phyloP scores from a whole-genome alignment of 2,888 invertebrate genomes.

The Chromoteleia sp. region DNA sequence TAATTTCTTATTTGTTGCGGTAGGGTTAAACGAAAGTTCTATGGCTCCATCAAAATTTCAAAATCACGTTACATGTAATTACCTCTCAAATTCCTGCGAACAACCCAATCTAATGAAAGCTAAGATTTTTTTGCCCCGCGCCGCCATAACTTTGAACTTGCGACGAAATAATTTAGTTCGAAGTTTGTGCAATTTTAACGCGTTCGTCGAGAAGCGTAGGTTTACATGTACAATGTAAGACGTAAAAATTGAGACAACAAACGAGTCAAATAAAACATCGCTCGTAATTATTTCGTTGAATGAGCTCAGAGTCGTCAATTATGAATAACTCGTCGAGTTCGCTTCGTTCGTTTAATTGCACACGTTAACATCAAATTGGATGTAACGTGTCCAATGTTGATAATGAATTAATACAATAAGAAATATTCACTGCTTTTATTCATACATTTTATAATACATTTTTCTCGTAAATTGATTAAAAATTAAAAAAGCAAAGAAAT shows the following conservation, averaged over 20 bases:
- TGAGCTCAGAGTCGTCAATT: not conserved
- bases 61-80: slow-evolving; percentile 20
- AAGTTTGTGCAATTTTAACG: not conserved
- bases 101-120: slow-evolving; percentile 39
- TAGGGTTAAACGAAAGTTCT: slow-evolving; percentile 62
- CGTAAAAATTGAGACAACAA: not conserved
- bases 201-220: not conserved
- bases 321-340: not conserved
- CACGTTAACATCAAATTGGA: slow-evolving; percentile 30
- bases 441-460: too few species aligned
- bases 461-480: too few species aligned
- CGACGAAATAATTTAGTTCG: slow-evolving; percentile 10
- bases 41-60: slow-evolving; percentile 28
- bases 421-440: too few species aligned
- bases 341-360: slow-evolving; percentile 33
- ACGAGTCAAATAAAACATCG: too few species aligned
- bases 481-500: too few species aligned
- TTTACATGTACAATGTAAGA: not conserved
- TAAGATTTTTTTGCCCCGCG: not conserved
- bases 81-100: slow-evolving; percentile 64
- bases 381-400: slow-evolving; percentile 33
- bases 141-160: not conserved
- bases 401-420: slow-evolving; percentile 32
- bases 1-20: slow-evolving; percentile 77
- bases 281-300: slow-evolving; percentile 7